Conservation (phyloP, 2,888 invertebrate genomes). For the Strigamia maritima region DNA sequence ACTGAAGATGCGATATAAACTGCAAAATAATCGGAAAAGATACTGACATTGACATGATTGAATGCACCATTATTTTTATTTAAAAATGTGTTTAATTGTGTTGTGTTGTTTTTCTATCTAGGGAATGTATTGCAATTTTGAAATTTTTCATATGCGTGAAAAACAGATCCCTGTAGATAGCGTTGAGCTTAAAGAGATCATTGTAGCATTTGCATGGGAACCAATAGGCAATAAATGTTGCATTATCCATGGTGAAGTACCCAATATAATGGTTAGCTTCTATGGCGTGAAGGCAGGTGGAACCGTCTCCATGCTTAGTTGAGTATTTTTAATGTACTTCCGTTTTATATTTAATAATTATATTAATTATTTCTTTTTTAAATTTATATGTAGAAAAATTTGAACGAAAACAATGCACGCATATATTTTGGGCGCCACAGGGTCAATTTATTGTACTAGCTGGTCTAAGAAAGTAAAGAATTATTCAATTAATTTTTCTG, state of each 20-base stretch:
- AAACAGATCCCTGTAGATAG: slow-evolving; percentile 97
- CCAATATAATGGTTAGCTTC: slow-evolving; percentile 83
- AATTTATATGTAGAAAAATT: slow-evolving; percentile 62
- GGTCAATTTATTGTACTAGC: slow-evolving; percentile 95
- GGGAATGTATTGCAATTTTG: slow-evolving; percentile 97
- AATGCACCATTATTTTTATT: too few species aligned
- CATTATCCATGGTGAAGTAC: slow-evolving; percentile 89
- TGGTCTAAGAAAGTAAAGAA: slow-evolving; percentile 64
- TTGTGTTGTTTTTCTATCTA: too few species aligned
- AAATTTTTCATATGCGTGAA: slow-evolving; percentile 97
- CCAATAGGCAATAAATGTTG: slow-evolving; percentile 94
- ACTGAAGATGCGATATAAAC: too few species aligned
- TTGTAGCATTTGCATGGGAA: slow-evolving; percentile 92
- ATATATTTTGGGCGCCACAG: slow-evolving; percentile 89
- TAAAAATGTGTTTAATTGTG: too few species aligned
- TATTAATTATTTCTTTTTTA: too few species aligned
- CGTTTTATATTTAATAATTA: too few species aligned
- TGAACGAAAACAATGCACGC: slow-evolving; percentile 71
- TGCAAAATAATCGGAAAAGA: too few species aligned
- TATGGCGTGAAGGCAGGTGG: slow-evolving; percentile 88
- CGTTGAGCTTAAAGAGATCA: slow-evolving; percentile 78
- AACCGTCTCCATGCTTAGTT: slow-evolving; percentile 80
- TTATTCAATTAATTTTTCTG: neutral
- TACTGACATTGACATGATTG: too few species aligned
- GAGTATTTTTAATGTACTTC: too few species aligned